phyloP scores from a whole-genome alignment of 2,797 vertebrate genomes.

The Thaleichthys pacificus region DNA sequence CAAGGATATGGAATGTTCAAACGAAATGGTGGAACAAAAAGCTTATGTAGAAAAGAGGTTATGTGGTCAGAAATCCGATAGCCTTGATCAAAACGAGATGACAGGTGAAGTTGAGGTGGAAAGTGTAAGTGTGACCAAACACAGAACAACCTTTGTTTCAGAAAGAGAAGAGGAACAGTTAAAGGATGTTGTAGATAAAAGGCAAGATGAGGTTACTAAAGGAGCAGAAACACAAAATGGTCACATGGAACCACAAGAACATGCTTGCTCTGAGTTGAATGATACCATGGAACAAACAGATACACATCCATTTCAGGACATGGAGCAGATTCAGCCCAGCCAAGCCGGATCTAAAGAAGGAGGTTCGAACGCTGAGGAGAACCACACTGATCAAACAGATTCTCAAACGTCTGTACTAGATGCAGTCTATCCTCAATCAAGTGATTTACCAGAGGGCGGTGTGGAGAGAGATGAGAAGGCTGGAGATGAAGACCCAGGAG shows the following conservation, averaged over 20 bases:
- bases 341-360: conserved; percentile 11
- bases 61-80: conserved; percentile 3
- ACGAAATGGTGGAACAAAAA: conserved; percentile 26
- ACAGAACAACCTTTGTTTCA: conserved; percentile 37
- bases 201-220: conserved; percentile 9
- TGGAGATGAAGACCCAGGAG: conserved; percentile 14
- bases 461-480: conserved; percentile 16
- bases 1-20: conserved; percentile 13
- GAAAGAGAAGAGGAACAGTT: conserved; percentile 25
- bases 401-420: conserved; percentile 17
- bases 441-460: conserved; percentile 35
- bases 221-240: conserved; percentile 27
- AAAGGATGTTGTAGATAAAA: conserved; percentile 32
- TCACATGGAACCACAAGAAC: conserved; percentile 23
- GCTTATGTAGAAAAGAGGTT: conserved; percentile 12
- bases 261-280: conserved; percentile 8
- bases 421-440: conserved; percentile 46
- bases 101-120: conserved; percentile 35
- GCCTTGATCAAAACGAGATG: conserved; percentile 14
- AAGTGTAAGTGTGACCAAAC: conserved; percentile 10
- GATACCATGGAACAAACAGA: neutral
- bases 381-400: conserved; percentile 16
- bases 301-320: conserved; percentile 4
- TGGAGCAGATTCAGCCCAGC: conserved; percentile 12
- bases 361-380: conserved; percentile 17